Conservation (phyloP, 2,797 vertebrate species). For the Tenualosa ilisha region DNA sequence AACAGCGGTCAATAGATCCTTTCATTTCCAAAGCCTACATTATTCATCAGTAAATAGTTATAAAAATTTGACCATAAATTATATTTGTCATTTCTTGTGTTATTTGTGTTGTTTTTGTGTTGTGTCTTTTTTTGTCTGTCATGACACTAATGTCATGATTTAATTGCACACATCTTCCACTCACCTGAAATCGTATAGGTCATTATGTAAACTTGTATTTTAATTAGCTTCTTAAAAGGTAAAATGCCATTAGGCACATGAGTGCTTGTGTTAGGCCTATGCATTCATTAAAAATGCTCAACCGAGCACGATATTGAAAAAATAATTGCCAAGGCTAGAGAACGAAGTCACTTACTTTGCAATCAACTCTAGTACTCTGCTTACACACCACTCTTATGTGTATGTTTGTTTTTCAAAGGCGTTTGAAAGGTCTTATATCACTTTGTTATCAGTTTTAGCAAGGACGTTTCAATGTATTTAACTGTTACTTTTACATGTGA, state of each 20-base stretch:
- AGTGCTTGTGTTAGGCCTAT: conserved; percentile 46
- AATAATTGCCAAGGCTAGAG: conserved; percentile 46
- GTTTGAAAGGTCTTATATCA: not conserved
- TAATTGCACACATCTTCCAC: conserved; percentile 33
- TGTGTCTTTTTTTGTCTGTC: not conserved
- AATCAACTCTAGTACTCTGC: not conserved
- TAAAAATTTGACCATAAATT: not conserved
- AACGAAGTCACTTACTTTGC: conserved; percentile 28
- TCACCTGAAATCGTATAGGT: conserved; percentile 46
- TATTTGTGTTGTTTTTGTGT: not conserved
- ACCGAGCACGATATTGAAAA: conserved; percentile 50
- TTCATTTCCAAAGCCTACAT: not conserved
- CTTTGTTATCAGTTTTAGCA: conserved; percentile 38
- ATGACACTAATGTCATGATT: conserved; percentile 26
- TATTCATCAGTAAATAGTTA: not conserved
- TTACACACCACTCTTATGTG: not conserved
- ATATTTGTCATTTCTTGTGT: not conserved
- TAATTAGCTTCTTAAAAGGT: conserved; percentile 51
- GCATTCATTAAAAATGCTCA: conserved; percentile 56
- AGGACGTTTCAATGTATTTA: not conserved
- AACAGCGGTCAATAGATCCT: not conserved
- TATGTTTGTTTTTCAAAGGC: not conserved
- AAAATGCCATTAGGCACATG: conserved; percentile 51
- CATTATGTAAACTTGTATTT: conserved; percentile 41
- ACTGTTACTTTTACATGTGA: not conserved